phyloP scores from a whole-genome alignment of 1,140 invertebrate genomes.

The Geopemphigus sp. region DNA sequence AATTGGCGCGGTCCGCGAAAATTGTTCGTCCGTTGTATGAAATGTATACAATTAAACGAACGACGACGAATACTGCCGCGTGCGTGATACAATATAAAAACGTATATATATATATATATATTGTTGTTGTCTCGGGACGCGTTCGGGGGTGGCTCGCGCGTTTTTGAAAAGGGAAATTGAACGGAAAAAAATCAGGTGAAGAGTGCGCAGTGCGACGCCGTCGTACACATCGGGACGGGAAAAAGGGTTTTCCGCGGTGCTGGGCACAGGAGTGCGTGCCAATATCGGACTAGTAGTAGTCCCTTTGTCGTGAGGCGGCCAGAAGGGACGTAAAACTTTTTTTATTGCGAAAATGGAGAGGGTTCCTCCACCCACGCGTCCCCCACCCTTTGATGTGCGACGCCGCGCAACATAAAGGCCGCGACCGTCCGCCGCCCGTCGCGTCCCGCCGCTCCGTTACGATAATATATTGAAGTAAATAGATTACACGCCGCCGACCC shows the following conservation, averaged over 20 bases:
- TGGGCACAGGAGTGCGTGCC: slow-evolving; percentile 4
- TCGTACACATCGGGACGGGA: background rate
- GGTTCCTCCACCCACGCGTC: too few species aligned
- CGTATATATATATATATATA: too few species aligned
- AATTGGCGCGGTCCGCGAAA: too few species aligned
- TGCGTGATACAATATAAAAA: too few species aligned
- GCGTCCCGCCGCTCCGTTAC: background rate
- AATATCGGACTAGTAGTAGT: background rate
- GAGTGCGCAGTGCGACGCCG: too few species aligned
- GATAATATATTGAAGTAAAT: slow-evolving; percentile 35
- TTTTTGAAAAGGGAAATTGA: background rate
- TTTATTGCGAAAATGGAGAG: slow-evolving; percentile 48
- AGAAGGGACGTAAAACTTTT: slow-evolving; percentile 26
- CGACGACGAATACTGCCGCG: too few species aligned
- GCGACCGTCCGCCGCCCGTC: background rate
- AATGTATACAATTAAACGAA: too few species aligned
- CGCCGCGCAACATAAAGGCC: slow-evolving; percentile 1
- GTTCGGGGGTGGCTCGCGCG: background rate
- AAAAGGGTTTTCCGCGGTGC: slow-evolving; percentile 23
- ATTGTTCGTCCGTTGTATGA: too few species aligned
- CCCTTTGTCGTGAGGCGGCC: too few species aligned
- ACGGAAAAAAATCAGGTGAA: slow-evolving; percentile 35
- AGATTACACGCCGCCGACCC: slow-evolving; percentile 45
- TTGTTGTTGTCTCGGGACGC: background rate
- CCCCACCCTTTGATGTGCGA: slow-evolving; percentile 37